Evolutionary conservation across 1,140 invertebrate species (phyloP).

Genomic region (Heliconius congener): DNA sequence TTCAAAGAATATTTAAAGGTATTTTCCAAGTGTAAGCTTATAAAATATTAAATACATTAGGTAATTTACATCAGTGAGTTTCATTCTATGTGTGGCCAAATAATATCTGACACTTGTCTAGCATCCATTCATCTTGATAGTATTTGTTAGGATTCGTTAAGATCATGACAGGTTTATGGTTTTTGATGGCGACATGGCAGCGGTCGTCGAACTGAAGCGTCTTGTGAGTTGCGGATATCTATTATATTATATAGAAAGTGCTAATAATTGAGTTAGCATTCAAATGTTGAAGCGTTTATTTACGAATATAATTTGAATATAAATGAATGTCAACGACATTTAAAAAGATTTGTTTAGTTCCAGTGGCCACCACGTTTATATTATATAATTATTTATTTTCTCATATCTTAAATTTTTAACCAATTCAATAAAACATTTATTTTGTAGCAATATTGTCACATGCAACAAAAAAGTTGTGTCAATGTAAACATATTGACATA

Average conservation of each 20-base stretch:
- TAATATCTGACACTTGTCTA: constrained; percentile 21
- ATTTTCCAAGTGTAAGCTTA: neutral
- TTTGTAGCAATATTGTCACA: too few relatives aligned
- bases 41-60: neutral
- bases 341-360: neutral
- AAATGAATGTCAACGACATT: neutral
- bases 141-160: constrained; percentile 41
- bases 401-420: too few relatives aligned
- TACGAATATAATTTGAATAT: neutral
- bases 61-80: neutral
- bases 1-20: neutral
- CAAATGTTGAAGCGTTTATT: neutral
- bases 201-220: constrained; percentile 23
- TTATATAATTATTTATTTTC: too few relatives aligned
- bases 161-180: constrained; percentile 29
- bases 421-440: too few relatives aligned
- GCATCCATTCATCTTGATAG: constrained; percentile 39
- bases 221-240: neutral
- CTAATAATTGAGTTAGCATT: constrained; percentile 8
- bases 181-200: constrained; percentile 27
- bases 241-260: constrained; percentile 14
- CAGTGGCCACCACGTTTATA: too few relatives aligned
- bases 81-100: constrained; percentile 16
- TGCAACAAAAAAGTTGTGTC: too few relatives aligned
- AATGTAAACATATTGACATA: too few relatives aligned